Conservation (phyloP, 2,113 vertebrate species). For the Chionis minor region DNA sequence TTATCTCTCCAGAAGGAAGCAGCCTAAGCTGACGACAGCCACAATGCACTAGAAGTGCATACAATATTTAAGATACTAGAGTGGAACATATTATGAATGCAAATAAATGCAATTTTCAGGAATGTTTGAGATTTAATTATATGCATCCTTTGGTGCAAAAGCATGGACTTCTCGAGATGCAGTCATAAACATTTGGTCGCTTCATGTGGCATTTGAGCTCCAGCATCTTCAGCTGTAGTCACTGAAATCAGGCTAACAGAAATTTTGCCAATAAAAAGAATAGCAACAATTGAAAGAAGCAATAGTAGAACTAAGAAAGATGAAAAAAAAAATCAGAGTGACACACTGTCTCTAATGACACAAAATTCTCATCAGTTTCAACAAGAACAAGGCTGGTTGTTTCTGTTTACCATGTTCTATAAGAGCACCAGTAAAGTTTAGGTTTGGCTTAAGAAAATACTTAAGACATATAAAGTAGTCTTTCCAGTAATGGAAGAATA, state of each 20-base stretch:
- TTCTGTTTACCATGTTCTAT: background rate
- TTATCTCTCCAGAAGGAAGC: constrained; percentile 4
- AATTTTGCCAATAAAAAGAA: background rate
- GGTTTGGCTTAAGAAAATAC: background rate
- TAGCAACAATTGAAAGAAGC: background rate
- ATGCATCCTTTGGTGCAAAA: background rate
- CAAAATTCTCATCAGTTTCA: background rate
- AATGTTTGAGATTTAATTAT: background rate
- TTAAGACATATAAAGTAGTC: background rate
- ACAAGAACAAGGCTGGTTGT: background rate
- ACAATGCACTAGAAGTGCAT: background rate
- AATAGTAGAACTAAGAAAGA: background rate
- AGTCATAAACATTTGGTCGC: background rate
- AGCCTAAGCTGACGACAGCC: background rate
- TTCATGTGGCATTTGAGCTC: background rate
- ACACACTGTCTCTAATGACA: background rate
- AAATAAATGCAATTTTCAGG: background rate
- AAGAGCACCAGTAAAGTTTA: background rate
- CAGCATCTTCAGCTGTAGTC: background rate
- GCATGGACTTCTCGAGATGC: background rate
- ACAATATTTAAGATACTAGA: background rate
- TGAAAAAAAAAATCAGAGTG: background rate
- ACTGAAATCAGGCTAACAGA: background rate
- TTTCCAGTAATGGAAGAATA: background rate
- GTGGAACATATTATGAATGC: background rate